Conservation (phyloP, 2,113 vertebrate species). For the Lagopus muta region DNA sequence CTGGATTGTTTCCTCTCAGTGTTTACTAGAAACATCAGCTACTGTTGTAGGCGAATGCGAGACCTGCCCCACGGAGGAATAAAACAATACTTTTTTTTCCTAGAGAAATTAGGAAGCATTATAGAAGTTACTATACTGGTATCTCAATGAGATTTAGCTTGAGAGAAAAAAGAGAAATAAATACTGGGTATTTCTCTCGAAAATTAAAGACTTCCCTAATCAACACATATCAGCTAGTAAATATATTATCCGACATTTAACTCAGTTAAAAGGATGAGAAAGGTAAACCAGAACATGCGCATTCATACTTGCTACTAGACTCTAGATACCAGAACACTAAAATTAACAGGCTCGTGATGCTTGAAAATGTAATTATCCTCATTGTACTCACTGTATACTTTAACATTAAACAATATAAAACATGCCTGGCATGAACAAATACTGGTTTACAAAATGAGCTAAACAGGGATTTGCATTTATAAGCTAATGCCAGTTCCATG, state of each 20-base stretch:
- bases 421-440: background rate
- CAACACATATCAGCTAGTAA: background rate
- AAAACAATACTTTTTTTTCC: background rate
- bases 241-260: background rate
- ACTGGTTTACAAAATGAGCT: background rate
- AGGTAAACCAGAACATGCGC: background rate
- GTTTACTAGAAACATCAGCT: background rate
- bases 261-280: background rate
- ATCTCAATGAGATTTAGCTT: background rate
- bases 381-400: background rate
- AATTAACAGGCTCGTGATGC: background rate
- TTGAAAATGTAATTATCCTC: background rate
- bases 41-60: background rate
- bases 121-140: background rate
- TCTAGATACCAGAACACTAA: background rate
- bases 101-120: background rate
- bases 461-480: background rate
- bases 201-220: background rate
- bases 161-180: background rate
- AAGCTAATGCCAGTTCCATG: background rate
- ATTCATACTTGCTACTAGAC: background rate
- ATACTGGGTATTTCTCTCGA: background rate
- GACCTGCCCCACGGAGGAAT: background rate
- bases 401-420: conserved; percentile 23
- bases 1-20: background rate